Evolutionary conservation across 2,888 invertebrate genomes (phyloP), one percentile per base, ranked within the genome.

Genomic region (Mythimna impura): DNA sequence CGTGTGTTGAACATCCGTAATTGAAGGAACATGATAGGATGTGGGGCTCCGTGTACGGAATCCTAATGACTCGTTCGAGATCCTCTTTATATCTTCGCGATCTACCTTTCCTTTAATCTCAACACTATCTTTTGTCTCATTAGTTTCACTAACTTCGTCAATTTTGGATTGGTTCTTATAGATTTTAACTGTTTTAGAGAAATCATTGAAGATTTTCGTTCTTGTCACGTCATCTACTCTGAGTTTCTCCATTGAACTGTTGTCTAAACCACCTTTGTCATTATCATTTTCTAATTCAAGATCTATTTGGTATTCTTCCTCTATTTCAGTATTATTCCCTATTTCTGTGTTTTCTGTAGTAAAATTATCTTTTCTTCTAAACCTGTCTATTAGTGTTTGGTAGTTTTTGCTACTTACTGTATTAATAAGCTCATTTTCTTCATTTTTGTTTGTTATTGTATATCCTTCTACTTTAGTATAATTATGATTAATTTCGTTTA

Each of bases 111-210:
- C 43, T 66, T 66, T 78, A 50, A 63, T 66, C 7, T 77, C 74
- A 70, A 64, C 57, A 58, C 43, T 80, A 75, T 84, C 57, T 5
- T 14, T 69, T 74, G 61, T 73, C 30, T 65, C 62, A 65, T 74
- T 82, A 66, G 80, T 84, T 36, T 78, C 70, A 63, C 71, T 71
- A 14, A 69, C 63, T 63, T 43, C 61, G 43, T 71, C 77, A 36
- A 50, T 67, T 69, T 79, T 80, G 7, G 79, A 72, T 73, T 74
- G 72, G 50, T 80, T 83, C 25, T 70, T 85, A 67, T 86, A 80
- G 89, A 89, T 93, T 94, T 93, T 93, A 5, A 95, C 91, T 3
- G 96, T 96, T 71, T 93, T 93, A 20, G 93, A 94, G 78, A 94
- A 96, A 86, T 95, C 95, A 65, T 94, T 89, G 72, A 93, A 94